Base-by-base conservation (phyloP, 64 coral and sea anemone genomes). In the Montipora cactus region DNA sequence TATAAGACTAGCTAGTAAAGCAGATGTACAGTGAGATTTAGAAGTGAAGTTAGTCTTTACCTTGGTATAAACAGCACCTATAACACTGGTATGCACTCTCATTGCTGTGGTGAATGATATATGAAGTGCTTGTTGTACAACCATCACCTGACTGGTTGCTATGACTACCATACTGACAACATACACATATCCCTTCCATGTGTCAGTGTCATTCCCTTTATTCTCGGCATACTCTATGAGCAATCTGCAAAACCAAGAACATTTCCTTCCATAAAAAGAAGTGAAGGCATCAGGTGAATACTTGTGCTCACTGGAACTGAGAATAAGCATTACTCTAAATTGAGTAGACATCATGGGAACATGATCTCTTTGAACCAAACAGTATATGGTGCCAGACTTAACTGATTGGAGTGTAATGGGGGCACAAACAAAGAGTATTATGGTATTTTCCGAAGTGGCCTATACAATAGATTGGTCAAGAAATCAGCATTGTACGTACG, bases 101-200 rank as follows among this genome's bases (percentile, higher is more conserved):
- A 93, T 93, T 50, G 83, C 92, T 20, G 92, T 18, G 8, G 78
- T 82, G 55, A 93, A 93, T 13, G 82, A 68, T 67, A 88, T 37
- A 20, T 93, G 83, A 11, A 93, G 59, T 37, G 75, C n/a, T 57
- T 93, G 92, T 16, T 93, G 92, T 19, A 51, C 28, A 3, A 52
- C 67, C 11, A 67, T 74, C 12, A 79, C 49, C 21, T 88, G 83
- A 59, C 50, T 8, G 46, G 67, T 88, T 67, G 83, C 75, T 14
- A 78, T 16, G 16, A 80, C 49, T 16, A 93, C 76, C 61, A 93
- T 79, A 61, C 67, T 28, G 5, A 88, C 19, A 37, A 93, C 92
- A 81, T 88, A 88, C 7, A 93, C 48, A 80, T 93, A 93, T 44
- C 92, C 92, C 47, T 88, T 87, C 92, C 92, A 93, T 13, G 28